Percentiles rank a stretch among this genome's conserved stretches.
phyloP scores from a whole-genome alignment of 2,888 invertebrate species.

The Emmelina monodactyla region DNA sequence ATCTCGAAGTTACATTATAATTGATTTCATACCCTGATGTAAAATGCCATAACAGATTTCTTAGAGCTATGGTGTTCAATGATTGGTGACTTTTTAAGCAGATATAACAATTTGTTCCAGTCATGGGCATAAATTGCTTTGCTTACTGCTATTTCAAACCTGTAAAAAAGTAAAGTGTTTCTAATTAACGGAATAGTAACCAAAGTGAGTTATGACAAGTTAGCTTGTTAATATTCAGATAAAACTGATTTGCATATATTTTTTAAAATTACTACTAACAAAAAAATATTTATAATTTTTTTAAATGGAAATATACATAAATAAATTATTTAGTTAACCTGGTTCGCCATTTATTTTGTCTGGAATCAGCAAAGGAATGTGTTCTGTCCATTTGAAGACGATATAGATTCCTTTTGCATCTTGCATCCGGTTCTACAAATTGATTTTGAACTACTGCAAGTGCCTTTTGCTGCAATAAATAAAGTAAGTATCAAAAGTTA shows the following conservation, averaged over 20 bases:
- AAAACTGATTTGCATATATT: too few relatives aligned
- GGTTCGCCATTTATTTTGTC: constrained; percentile 20
- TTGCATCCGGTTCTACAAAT: constrained; percentile 16
- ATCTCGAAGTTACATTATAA: too few relatives aligned
- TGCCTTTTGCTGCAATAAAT: constrained; percentile 27
- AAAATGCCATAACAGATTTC: constrained; percentile 23
- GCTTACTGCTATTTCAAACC: constrained; percentile 18
- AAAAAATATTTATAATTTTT: too few relatives aligned
- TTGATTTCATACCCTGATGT: constrained; percentile 38
- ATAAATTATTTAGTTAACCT: too few relatives aligned
- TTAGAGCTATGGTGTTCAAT: constrained; percentile 26
- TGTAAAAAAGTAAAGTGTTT: too few relatives aligned
- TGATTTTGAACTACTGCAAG: constrained; percentile 23
- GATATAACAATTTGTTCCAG: constrained; percentile 42
- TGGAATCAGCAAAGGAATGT: constrained; percentile 11
- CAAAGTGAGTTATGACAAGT: too few relatives aligned
- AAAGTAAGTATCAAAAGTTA: constrained; percentile 1
- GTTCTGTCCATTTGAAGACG: constrained; percentile 24
- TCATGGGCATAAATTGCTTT: constrained; percentile 43
- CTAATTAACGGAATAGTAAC: too few relatives aligned
- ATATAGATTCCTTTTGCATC: constrained; percentile 28
- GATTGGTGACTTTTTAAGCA: constrained; percentile 37
- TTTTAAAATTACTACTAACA: too few relatives aligned
- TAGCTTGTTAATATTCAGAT: too few relatives aligned
- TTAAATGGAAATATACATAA: too few relatives aligned